phyloP scores from a whole-genome alignment of 2,797 vertebrate genomes.

The Chaetophractus vellerosus region DNA sequence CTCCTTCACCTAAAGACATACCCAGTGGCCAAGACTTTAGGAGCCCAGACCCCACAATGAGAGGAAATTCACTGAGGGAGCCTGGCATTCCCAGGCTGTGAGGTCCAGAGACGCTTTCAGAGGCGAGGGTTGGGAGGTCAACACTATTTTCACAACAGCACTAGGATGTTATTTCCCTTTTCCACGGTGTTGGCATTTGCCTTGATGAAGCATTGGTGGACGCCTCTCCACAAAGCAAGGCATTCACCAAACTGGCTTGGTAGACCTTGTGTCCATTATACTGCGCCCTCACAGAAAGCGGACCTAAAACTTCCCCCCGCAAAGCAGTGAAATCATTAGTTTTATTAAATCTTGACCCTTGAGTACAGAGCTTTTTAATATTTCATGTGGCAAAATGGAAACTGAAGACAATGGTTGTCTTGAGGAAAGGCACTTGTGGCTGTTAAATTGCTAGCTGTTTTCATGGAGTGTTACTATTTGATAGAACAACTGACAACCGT shows the following conservation, averaged over 20 bases:
- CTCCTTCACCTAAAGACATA: background rate
- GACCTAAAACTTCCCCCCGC: background rate
- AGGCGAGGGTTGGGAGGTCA: background rate
- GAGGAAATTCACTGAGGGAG: background rate
- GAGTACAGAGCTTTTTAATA: background rate
- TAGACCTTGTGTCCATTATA: accelerated
- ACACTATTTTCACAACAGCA: background rate
- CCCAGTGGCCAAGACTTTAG: background rate
- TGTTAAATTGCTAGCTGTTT: background rate
- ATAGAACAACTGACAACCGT: background rate
- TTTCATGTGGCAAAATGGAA: background rate
- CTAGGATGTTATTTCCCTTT: background rate
- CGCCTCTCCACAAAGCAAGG: background rate
- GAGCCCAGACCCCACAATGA: background rate
- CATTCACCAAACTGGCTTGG: accelerated
- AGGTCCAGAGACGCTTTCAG: background rate
- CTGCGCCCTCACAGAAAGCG: background rate
- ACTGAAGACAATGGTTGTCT: background rate
- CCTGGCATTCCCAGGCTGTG: background rate
- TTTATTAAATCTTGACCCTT: background rate
- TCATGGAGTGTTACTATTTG: background rate
- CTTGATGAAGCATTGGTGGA: accelerated
- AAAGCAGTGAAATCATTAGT: background rate
- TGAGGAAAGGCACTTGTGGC: background rate
- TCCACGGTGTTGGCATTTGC: too few relatives aligned